Percentiles rank a stretch among this genome's conserved stretches.
phyloP scores from a whole-genome alignment of 1,140 invertebrate genomes.

The Drosophila subobscura region DNA sequence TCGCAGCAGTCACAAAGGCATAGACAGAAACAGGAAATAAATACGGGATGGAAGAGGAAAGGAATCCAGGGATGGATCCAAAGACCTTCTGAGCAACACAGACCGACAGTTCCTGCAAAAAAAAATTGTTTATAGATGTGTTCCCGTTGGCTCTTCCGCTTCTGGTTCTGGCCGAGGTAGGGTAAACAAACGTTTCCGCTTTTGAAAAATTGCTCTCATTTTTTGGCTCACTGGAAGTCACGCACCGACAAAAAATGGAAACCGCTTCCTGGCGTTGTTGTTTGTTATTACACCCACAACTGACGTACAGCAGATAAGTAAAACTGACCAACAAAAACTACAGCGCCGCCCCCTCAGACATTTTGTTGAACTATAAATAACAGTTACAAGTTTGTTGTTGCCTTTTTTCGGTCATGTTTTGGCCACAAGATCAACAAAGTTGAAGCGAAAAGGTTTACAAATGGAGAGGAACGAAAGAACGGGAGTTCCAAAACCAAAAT shows the following conservation, averaged over 20 bases:
- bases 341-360: conserved; percentile 15
- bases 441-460: conserved; percentile 42
- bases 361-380: conserved; percentile 58
- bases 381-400: conserved; percentile 41
- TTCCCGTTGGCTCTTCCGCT: conserved; percentile 45
- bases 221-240: conserved; percentile 42
- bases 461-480: conserved; percentile 17
- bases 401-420: conserved; percentile 14
- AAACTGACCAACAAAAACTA: conserved; percentile 27
- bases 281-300: conserved; percentile 46
- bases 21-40: conserved; percentile 11
- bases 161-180: conserved; percentile 45
- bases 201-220: conserved; percentile 75
- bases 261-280: conserved; percentile 44
- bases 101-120: conserved; percentile 12
- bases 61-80: too few species aligned
- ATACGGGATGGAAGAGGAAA: too few species aligned
- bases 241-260: conserved; percentile 31
- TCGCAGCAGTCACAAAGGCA: conserved; percentile 11
- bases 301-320: conserved; percentile 30
- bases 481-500: neutral
- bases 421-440: conserved; percentile 43
- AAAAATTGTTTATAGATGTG: conserved; percentile 24
- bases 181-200: conserved; percentile 72
- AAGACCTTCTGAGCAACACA: too few species aligned